Base-by-base conservation (phyloP, 1,140 invertebrate species). In the Aethina tumida region DNA sequence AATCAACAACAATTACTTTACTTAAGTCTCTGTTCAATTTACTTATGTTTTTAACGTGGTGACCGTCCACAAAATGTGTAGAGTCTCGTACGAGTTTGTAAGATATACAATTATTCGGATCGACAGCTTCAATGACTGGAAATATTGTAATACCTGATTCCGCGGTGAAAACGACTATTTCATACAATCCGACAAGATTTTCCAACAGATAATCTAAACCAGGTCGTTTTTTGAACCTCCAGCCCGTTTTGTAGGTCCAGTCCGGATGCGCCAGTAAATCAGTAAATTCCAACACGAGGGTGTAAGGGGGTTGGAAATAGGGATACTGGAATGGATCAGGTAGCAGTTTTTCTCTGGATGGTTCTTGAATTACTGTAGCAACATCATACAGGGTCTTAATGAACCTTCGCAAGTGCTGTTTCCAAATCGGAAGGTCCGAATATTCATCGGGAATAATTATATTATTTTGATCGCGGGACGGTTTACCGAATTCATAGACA, bases 251-350 rank as follows among this genome's bases (percentile, higher is more conserved):
- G 48, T 78, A 79, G 10, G 93, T 97, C 97, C 97, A 99, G 62
- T 99, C 94, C 2, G 96, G 94, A 68, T 97, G 89, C 2, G 99
- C 86, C 2, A 99, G 67, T 5, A 99, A 78, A 60, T 95, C 94
- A 26, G 85, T 97, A 64, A 98, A 74, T 70, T 99, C 96, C 35
- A 99, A 58, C 10, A 98, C 83, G 9, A 99, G 65, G 2, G 96
- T 99, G 56, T 97, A 99, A 1, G 88, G 87, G n/a, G 95, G 95
- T 62, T 99, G 96, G 41, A 83, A 74, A 59, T 96, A 99, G 0
- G 94, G 95, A 46, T 81, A 75, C 46, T 80, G 75, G 2, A 98
- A 59, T 12, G 92, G 87, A 66, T 98, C 95, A 18, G 97, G 97
- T 36, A 99, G 67, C 3, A 99, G 65, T 59, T 94, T 90, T 32